Evolutionary conservation across 2,797 vertebrate species (phyloP).

Genomic region (Ptychobarbus kaznakovi): DNA sequence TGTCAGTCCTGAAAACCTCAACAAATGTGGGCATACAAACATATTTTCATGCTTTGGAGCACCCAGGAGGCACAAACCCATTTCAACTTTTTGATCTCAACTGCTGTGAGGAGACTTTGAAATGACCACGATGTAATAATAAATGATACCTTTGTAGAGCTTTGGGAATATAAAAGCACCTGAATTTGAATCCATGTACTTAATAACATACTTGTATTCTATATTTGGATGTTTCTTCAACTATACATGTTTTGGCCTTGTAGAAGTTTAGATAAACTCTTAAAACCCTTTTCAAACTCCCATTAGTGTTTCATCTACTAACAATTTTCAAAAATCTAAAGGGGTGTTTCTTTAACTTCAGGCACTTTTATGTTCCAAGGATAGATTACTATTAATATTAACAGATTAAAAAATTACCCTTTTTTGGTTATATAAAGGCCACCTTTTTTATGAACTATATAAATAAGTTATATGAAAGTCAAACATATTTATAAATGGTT

Average conservation of each 20-base stretch:
- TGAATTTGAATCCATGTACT: background rate
- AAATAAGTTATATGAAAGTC: background rate
- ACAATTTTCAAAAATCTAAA: background rate
- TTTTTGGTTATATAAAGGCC: background rate
- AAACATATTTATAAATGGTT: background rate
- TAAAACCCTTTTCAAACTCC: background rate
- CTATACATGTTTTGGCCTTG: background rate
- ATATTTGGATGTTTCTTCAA: background rate
- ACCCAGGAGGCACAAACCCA: slow-evolving; percentile 56
- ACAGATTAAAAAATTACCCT: background rate
- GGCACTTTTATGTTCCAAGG: background rate
- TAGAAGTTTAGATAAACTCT: background rate
- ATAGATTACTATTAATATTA: background rate
- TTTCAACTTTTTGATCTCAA: slow-evolving; percentile 48
- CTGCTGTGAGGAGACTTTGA: slow-evolving; percentile 39
- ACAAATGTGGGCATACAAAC: slow-evolving; percentile 60
- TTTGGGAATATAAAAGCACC: slow-evolving; percentile 21
- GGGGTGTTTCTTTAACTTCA: background rate
- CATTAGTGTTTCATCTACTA: too few species aligned
- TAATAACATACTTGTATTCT: background rate
- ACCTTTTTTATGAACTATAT: background rate
- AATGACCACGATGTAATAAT: slow-evolving; percentile 49
- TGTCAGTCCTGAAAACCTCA: slow-evolving; percentile 60
- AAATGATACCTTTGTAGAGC: slow-evolving; percentile 25
- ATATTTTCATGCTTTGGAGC: slow-evolving; percentile 54